Conservation (phyloP, 35 echinoderm and acorn worm genomes). For the Apostichopus californicus region DNA sequence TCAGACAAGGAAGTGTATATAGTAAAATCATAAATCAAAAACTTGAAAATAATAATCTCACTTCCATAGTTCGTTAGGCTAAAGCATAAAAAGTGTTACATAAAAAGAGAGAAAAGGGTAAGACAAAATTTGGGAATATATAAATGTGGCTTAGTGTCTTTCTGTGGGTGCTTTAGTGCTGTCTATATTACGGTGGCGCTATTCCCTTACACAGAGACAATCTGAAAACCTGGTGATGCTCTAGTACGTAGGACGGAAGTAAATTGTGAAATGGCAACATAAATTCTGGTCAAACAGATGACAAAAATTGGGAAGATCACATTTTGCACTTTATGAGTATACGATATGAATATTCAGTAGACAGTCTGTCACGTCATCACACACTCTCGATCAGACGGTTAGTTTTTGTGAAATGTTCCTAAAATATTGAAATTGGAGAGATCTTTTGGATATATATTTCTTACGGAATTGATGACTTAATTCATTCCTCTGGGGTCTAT, state of each 20-base stretch:
- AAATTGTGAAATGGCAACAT: not conserved
- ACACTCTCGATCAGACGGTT: no score
- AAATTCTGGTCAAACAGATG: not conserved
- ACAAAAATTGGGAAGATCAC: no score
- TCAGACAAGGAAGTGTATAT: constrained; percentile 10
- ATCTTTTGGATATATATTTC: not conserved
- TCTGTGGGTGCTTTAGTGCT: constrained; percentile 10
- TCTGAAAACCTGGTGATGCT: not conserved
- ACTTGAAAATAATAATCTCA: not conserved
- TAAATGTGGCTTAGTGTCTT: not conserved
- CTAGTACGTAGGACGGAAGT: constrained; percentile 14
- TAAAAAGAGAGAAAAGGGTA: not conserved
- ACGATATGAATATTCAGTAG: no score
- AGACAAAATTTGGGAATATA: not conserved
- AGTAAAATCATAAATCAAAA: not conserved
- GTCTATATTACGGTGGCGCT: not conserved
- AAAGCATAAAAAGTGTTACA: not conserved
- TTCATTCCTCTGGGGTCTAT: no score
- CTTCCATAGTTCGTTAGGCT: not conserved
- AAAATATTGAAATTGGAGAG: not conserved
- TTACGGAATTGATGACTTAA: no score
- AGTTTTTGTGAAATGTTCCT: no score
- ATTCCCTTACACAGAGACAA: constrained; percentile 1
- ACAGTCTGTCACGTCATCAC: no score
- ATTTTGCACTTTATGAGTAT: no score